Evolutionary conservation across 1,140 invertebrate species (phyloP).

Genomic region (Philotrypesis tridentata): DNA sequence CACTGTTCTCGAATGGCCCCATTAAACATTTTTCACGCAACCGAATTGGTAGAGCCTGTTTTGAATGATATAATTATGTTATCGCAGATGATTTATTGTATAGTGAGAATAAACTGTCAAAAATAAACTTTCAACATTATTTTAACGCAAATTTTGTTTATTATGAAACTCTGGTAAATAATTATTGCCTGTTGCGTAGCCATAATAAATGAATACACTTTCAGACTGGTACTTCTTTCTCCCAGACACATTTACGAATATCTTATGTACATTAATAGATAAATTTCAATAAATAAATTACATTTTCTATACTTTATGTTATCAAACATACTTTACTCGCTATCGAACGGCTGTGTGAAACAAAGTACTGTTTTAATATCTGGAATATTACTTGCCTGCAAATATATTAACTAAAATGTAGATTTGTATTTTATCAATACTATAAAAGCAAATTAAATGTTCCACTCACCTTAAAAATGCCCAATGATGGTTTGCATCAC

Average conservation of each 20-base stretch:
- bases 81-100: constrained; percentile 30
- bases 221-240: no score
- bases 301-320: no score
- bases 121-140: constrained; percentile 43
- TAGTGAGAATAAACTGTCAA: constrained; percentile 29
- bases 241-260: no score
- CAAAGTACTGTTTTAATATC: no score
- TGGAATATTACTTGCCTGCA: not conserved
- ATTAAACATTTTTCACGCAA: not conserved
- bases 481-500: not conserved
- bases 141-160: constrained; percentile 32
- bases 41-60: not conserved
- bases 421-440: not conserved
- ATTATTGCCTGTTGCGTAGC: no score
- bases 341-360: no score
- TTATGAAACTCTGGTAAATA: not conserved
- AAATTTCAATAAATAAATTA: not conserved
- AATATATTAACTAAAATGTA: not conserved
- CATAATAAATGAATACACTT: no score
- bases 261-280: no score
- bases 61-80: constrained; percentile 39
- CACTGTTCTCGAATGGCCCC: not conserved
- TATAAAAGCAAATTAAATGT: not conserved
- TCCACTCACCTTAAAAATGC: not conserved
- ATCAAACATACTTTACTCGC: no score